phyloP scores from a whole-genome alignment of 2,888 invertebrate species.

The Cordilura impudica region DNA sequence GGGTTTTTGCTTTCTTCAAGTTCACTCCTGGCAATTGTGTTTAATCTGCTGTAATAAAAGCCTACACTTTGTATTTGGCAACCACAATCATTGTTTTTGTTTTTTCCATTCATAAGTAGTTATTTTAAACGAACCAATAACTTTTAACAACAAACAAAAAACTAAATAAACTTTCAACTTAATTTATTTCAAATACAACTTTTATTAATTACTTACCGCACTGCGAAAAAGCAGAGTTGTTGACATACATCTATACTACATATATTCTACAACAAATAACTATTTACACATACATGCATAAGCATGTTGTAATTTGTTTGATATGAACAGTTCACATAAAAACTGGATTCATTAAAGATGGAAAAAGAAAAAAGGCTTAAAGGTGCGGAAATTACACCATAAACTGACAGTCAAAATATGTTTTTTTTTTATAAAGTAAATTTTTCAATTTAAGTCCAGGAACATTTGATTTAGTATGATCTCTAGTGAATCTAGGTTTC shows the following conservation, averaged over 20 bases:
- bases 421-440: too few species aligned
- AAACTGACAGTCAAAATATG: too few species aligned
- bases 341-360: too few species aligned
- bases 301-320: not conserved
- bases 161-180: conserved; percentile 49
- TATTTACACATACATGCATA: not conserved
- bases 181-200: conserved; percentile 61
- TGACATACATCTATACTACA: conserved; percentile 46
- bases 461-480: too few species aligned
- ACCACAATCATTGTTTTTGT: not conserved
- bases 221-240: conserved; percentile 60
- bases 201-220: conserved; percentile 63
- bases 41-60: conserved; percentile 22
- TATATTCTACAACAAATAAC: not conserved
- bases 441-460: too few species aligned
- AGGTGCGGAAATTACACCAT: too few species aligned
- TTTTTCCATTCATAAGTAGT: conserved; percentile 5
- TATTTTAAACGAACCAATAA: conserved; percentile 38
- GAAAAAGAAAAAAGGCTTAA: not conserved
- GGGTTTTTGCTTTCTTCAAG: conserved; percentile 2
- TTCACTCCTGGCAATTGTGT: conserved; percentile 27
- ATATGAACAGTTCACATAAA: not conserved
- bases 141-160: conserved; percentile 31
- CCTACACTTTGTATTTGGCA: conserved; percentile 11
- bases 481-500: too few species aligned